Percentiles rank a stretch among this genome's conserved stretches.
Conservation (phyloP, 2,797 vertebrate species). For the Cynopterus sphinx region DNA sequence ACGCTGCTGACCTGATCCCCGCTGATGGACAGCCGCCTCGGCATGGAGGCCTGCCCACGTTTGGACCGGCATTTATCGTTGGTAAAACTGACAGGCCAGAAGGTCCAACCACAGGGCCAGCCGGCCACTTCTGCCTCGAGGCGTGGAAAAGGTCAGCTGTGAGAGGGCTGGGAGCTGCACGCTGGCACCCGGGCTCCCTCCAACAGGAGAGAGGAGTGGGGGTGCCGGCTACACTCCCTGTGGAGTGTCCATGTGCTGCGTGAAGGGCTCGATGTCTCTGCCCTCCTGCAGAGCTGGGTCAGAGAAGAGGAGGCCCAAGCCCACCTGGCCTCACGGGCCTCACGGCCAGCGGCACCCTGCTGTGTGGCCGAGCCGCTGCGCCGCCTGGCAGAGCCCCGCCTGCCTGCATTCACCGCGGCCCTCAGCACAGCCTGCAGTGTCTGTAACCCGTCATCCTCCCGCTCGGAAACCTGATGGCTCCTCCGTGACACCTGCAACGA, state of each 20-base stretch:
- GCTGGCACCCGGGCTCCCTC: not conserved
- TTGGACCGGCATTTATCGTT: not conserved
- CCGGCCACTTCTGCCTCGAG: not conserved
- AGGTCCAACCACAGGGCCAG: not conserved
- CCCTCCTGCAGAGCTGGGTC: not conserved
- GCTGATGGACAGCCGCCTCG: rapidly evolving
- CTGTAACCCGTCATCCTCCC: not conserved
- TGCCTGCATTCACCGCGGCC: not conserved
- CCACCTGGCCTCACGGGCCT: not conserved
- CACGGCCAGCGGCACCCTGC: not conserved
- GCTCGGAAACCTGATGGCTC: not conserved
- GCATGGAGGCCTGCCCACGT: not conserved
- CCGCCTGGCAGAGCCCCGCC: not conserved
- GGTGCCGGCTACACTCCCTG: not conserved
- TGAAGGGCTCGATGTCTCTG: not conserved
- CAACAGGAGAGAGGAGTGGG: not conserved
- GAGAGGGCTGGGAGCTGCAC: not conserved
- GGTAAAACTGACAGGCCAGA: not conserved
- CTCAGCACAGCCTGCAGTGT: not conserved
- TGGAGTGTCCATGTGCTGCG: not conserved
- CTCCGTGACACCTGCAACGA: rapidly evolving
- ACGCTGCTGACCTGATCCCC: not conserved
- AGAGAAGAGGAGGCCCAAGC: not conserved
- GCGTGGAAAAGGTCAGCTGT: too few species aligned
- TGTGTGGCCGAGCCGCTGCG: not conserved